phyloP scores from a whole-genome alignment of 2,888 invertebrate species.

The Deilephila porcellus region DNA sequence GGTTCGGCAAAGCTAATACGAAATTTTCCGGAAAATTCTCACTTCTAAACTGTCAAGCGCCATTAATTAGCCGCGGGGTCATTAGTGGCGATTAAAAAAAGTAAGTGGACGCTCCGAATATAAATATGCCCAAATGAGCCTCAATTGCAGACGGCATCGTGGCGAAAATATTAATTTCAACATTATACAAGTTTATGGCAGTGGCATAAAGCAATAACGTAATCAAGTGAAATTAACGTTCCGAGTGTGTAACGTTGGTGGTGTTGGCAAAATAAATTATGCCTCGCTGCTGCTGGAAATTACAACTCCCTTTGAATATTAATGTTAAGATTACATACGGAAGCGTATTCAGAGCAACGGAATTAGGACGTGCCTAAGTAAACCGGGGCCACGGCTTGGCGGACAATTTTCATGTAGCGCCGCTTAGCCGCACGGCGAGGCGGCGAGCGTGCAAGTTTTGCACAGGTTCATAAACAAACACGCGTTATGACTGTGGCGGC shows the following conservation, averaged over 20 bases:
- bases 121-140: constrained; percentile 59
- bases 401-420: constrained; percentile 39
- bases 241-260: constrained; percentile 34
- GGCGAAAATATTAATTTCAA: constrained; percentile 2
- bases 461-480: constrained; percentile 68
- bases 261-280: constrained; percentile 48
- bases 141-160: constrained; percentile 43
- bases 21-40: constrained; percentile 61
- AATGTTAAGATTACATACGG: constrained; percentile 49
- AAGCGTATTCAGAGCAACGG: constrained; percentile 36
- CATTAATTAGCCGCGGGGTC: constrained; percentile 77
- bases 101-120: constrained; percentile 63
- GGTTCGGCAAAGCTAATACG: constrained; percentile 49
- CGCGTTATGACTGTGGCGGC: constrained; percentile 47
- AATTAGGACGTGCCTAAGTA: constrained; percentile 44
- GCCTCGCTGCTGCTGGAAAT: constrained; percentile 45
- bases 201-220: constrained; percentile 10
- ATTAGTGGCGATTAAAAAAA: constrained; percentile 77
- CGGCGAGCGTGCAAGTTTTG: constrained; percentile 47
- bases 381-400: constrained; percentile 44
- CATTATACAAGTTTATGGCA: not conserved
- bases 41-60: constrained; percentile 66
- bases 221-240: constrained; percentile 25
- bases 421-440: constrained; percentile 30
- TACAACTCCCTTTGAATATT: constrained; percentile 47